phyloP scores from a whole-genome alignment of 2,888 invertebrate species.

The Lydus trimaculatus region DNA sequence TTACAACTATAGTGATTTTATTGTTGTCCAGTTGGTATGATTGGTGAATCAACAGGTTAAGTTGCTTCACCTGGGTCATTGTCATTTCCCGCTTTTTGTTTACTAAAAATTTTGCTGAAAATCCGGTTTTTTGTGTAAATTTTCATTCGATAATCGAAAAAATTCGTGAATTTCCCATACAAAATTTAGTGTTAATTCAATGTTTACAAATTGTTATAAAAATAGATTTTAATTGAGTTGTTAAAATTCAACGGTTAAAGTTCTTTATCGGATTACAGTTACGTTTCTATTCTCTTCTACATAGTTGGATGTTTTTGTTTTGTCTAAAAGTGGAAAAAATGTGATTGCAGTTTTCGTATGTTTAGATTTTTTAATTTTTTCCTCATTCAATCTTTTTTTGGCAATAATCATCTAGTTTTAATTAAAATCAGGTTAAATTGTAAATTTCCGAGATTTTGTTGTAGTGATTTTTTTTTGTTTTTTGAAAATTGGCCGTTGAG shows the following conservation, averaged over 20 bases:
- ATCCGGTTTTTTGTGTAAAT: background rate
- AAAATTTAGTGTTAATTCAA: background rate
- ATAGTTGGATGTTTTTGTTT: background rate
- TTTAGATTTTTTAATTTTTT: background rate
- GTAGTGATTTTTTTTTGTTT: slow-evolving; percentile 32
- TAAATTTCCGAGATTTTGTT: background rate
- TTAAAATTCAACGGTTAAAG: background rate
- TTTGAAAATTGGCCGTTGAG: slow-evolving; percentile 10
- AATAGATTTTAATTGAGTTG: background rate
- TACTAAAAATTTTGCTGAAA: slow-evolving; percentile 19
- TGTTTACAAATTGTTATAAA: background rate
- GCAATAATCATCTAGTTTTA: background rate
- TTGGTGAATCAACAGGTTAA: slow-evolving; percentile 6
- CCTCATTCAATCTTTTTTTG: background rate
- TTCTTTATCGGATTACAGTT: background rate
- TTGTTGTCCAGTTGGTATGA: background rate
- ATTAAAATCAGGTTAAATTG: too few relatives aligned
- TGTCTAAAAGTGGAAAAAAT: background rate
- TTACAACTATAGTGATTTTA: background rate
- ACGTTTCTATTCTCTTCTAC: background rate
- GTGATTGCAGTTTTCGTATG: background rate
- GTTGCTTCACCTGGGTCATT: slow-evolving; percentile 21
- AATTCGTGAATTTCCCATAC: background rate
- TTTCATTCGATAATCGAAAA: background rate
- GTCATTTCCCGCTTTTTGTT: slow-evolving; percentile 30